Percentiles rank a stretch among this genome's conserved stretches.
phyloP scores from a whole-genome alignment of 2,113 vertebrate species.

The Pteronura brasiliensis region DNA sequence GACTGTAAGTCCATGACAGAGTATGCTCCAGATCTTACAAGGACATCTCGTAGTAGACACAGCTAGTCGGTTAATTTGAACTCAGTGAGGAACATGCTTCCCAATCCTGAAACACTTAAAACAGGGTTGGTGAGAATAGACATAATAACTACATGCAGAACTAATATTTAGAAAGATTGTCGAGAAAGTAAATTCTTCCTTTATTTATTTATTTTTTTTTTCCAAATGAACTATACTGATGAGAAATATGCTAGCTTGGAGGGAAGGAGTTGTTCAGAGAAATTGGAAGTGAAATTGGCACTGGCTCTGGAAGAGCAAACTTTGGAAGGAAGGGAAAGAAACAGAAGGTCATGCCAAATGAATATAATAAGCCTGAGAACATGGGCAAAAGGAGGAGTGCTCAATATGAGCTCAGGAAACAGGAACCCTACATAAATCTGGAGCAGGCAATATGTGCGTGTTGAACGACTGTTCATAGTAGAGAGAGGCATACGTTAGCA shows the following conservation, averaged over 20 bases:
- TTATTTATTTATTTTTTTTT: not conserved
- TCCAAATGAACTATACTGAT: not conserved
- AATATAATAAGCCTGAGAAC: not conserved
- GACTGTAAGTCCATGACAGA: not conserved
- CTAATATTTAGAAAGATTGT: not conserved
- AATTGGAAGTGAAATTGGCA: not conserved
- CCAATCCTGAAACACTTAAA: not conserved
- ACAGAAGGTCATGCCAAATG: not conserved
- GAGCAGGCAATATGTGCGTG: not conserved
- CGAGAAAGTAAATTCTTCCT: not conserved
- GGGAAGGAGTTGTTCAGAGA: not conserved
- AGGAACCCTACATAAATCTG: not conserved
- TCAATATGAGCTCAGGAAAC: not conserved
- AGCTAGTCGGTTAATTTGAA: not conserved
- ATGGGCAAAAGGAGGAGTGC: not conserved
- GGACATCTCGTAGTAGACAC: not conserved
- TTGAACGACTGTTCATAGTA: not conserved
- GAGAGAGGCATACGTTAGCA: not conserved
- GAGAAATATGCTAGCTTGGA: not conserved
- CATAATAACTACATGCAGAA: not conserved
- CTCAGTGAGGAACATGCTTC: not conserved
- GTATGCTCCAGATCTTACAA: not conserved
- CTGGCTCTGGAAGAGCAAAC: not conserved
- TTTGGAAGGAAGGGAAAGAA: not conserved
- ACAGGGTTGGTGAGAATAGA: not conserved